Conservation (phyloP, 2,113 vertebrate genomes). For the Cervus canadensis region DNA sequence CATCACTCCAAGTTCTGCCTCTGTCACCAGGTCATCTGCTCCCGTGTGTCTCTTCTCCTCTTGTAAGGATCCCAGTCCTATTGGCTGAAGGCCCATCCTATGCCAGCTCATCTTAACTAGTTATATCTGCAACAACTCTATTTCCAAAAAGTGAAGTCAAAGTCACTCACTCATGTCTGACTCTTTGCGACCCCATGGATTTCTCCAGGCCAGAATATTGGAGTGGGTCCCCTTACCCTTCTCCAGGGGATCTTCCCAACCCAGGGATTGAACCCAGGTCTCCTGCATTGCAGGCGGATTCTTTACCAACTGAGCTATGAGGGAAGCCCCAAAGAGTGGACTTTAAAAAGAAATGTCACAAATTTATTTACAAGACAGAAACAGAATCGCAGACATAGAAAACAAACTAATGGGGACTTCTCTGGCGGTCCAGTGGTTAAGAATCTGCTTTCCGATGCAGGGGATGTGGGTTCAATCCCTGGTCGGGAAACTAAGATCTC, state of each 20-base stretch:
- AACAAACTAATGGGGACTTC: neutral
- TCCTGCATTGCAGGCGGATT: neutral
- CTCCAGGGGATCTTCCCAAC: neutral
- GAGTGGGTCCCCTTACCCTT: neutral
- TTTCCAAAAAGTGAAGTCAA: neutral
- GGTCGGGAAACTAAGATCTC: neutral
- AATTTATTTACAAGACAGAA: neutral
- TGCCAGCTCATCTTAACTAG: neutral
- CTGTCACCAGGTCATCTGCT: rapidly evolving
- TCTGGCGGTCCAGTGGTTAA: neutral
- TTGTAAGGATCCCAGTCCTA: neutral
- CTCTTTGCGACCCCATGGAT: neutral
- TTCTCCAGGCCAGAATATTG: neutral
- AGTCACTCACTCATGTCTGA: neutral
- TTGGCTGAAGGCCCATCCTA: too few species aligned
- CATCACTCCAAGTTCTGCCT: neutral
- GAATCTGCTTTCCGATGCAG: neutral
- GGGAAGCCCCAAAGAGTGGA: neutral
- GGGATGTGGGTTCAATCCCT: neutral
- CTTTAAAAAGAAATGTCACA: neutral
- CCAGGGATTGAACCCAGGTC: neutral
- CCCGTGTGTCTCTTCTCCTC: neutral
- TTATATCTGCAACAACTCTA: neutral
- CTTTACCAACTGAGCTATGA: neutral
- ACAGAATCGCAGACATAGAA: neutral